Percentiles rank a stretch among this genome's conserved stretches.
These are phyloP conservation scores for Myotis findleyi DNA, from an alignment of 2,797 vertebrate genomes.

Conservation along the genomic window DNA sequence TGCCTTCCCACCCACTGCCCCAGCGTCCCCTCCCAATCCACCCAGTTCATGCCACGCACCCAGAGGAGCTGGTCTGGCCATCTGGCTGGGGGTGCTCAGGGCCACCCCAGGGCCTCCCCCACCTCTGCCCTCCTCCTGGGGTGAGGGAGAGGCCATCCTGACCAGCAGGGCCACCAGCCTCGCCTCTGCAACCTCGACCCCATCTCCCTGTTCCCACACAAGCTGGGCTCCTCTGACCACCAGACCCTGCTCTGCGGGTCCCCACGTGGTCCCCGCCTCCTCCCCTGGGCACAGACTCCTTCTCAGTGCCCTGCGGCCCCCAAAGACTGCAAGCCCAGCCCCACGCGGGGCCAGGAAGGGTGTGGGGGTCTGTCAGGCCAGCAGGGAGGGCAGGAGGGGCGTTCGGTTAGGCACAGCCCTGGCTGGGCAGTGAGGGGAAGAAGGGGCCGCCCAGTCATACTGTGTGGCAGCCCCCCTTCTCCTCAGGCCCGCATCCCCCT, in stretches of 20 bases:
- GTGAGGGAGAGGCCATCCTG: no score
- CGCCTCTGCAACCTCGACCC: background rate
- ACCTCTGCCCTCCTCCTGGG: background rate
- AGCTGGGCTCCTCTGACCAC: background rate
- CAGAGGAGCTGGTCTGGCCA: background rate
- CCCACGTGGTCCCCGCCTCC: rapidly evolving
- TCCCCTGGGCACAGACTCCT: background rate
- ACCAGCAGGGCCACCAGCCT: background rate
- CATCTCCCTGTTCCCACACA: background rate
- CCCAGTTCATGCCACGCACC: background rate
- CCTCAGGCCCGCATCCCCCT: background rate
- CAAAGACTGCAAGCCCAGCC: background rate
- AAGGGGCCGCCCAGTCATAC: background rate
- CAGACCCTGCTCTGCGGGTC: background rate
- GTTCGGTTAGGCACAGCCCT: background rate
- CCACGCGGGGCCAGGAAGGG: background rate
- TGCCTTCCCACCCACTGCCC: background rate
- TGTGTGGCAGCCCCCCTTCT: background rate
- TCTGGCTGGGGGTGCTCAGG: background rate
- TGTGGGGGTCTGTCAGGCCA: no score
- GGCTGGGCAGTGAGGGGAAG: background rate
- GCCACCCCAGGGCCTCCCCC: background rate
- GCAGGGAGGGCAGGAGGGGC: no score
- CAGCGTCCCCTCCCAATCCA: background rate
- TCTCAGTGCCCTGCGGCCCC: background rate